A percentile compares a stretch with the other conserved stretches of the same genome.
Conservation (phyloP, 2,113 vertebrate genomes). For the Datnioides undecimradiatus region DNA sequence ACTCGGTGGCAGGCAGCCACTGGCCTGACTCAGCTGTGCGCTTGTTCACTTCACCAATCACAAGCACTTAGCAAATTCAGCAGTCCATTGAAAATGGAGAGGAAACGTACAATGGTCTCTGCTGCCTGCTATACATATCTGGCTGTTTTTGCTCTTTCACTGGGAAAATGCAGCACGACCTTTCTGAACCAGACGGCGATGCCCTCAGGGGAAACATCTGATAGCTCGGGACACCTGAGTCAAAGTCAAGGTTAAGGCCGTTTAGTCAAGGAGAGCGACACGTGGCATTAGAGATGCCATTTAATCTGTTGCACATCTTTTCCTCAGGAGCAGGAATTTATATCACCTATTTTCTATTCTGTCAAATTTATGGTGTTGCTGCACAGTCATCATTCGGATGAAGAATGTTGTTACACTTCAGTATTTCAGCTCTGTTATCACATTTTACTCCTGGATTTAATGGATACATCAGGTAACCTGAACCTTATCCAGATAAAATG, state of each 20-base stretch:
- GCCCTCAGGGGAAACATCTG: conserved; percentile 47
- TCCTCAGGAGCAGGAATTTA: conserved; percentile 39
- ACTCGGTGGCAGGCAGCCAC: conserved; percentile 8
- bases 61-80: conserved; percentile 15
- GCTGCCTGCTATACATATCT: conserved; percentile 17
- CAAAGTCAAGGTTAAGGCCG: conserved; percentile 44
- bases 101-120: background rate
- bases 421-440: conserved; percentile 21
- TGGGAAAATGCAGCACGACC: conserved; percentile 39
- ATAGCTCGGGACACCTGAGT: conserved; percentile 43
- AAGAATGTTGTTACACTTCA: conserved; percentile 32
- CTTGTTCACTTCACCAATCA: conserved; percentile 31
- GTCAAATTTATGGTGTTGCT: conserved; percentile 34
- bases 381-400: conserved; percentile 14
- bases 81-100: conserved; percentile 5
- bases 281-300: conserved; percentile 34
- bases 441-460: conserved; percentile 35
- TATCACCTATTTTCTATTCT: conserved; percentile 29
- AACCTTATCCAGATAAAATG: conserved; percentile 46
- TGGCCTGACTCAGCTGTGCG: conserved; percentile 14
- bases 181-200: conserved; percentile 33
- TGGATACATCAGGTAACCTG: conserved; percentile 17
- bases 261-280: conserved; percentile 27
- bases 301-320: conserved; percentile 51
- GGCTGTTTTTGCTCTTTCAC: conserved; percentile 27